phyloP scores from a whole-genome alignment of 2,113 vertebrate genomes.

The western clawed frog (Xenopus tropicalis) region UCB_Xtro_10.0 CM004452.2:30118501-30119000 shows the following conservation, averaged over 20 bases:
- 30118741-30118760: background rate
- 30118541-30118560: too few species aligned
- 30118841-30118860: background rate
- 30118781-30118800: slow-evolving; percentile 10
- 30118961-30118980: too few species aligned
- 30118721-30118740: background rate
- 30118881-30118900: background rate
- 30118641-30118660: background rate
- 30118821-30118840: background rate
- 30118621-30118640: slow-evolving; percentile 19
- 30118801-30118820: slow-evolving; percentile 10
- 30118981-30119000: too few species aligned
- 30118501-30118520: too few species aligned
- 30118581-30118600: too few species aligned
- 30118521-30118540: too few species aligned
- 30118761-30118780: background rate
- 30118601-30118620: too few species aligned
- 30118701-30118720: background rate
- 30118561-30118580: too few species aligned
- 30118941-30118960: background rate
- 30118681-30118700: background rate
- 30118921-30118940: background rate
- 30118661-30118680: slow-evolving; percentile 13
- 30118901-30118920: background rate
- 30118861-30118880: slow-evolving; percentile 1